A percentile compares a stretch with the other conserved stretches of the same genome.
These are phyloP conservation scores for Siniperca obscura DNA, from an alignment of 2,797 vertebrate genomes.

Conservation along the genomic window DNA sequence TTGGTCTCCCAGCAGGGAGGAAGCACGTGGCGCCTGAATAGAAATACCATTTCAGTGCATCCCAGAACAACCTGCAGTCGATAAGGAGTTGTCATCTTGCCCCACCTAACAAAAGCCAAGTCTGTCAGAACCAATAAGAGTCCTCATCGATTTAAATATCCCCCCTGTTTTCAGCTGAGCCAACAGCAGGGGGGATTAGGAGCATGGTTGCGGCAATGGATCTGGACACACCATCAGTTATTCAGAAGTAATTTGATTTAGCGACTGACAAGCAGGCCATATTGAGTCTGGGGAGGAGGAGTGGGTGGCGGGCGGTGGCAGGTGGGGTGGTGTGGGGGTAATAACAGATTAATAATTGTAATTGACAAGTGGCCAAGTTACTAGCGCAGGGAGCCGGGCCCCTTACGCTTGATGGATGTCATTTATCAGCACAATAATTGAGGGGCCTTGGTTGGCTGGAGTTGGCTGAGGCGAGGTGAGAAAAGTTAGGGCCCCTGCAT, in stretches of 20 bases:
- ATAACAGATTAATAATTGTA: conserved; percentile 66
- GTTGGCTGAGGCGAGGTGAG: conserved; percentile 3
- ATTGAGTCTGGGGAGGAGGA: conserved; percentile 41
- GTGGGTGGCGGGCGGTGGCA: not conserved
- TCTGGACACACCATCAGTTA: conserved; percentile 70
- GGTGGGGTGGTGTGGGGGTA: conserved; percentile 26
- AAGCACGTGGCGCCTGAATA: conserved; percentile 27
- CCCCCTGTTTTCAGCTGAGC: conserved; percentile 53
- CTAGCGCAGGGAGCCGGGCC: conserved; percentile 3
- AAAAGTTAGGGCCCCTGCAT: conserved; percentile 6
- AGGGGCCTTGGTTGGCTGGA: conserved; percentile 43
- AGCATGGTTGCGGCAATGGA: conserved; percentile 47
- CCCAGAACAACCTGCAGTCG: conserved; percentile 38
- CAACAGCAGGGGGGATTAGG: conserved; percentile 55
- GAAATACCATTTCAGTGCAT: conserved; percentile 43
- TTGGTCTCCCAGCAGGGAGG: conserved; percentile 22
- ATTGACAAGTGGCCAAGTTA: conserved; percentile 67
- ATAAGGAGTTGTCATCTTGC: conserved; percentile 66
- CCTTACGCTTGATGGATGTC: conserved; percentile 54
- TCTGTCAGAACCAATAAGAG: conserved; percentile 73
- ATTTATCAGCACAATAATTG: conserved; percentile 57
- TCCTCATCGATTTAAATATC: conserved; percentile 73
- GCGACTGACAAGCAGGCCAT: conserved; percentile 56
- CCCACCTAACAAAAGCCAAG: conserved; percentile 58
- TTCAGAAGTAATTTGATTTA: conserved; percentile 73